Base-by-base conservation (phyloP, 2,888 invertebrate species). In the Prosopocoilus inquinatus region DNA sequence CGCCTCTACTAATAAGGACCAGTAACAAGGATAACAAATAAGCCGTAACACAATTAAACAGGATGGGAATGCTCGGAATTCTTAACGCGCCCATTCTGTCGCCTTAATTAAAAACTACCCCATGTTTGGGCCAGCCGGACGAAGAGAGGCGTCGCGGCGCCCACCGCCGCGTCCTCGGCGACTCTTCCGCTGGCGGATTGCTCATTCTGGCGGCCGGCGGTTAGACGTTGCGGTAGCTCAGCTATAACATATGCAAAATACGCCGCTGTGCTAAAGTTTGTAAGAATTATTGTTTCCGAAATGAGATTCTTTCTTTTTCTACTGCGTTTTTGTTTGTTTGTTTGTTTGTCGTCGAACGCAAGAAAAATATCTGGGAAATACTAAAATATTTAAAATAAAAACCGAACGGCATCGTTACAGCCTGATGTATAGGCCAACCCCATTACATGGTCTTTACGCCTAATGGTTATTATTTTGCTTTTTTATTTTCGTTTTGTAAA, bases 81-180 rank as follows among this genome's bases (percentile, higher is more conserved):
- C 76, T 76, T 76, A 74, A 74, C 74, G 75, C 70, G 71, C 69
- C 69, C 74, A 70, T 75, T 72, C 71, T 73, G 75, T 74, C 73
- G 73, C 75, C 75, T 76, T 76, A 76, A 76, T 76, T 76, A 76
- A 76, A 76, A 76, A 76, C 72, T 73, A 72, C 73, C 72, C 70
- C 68, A 70, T 67, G 70, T 68, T 68, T 63, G 59, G 63, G 60
- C 53, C 60, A 65, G 65, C 58, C 53, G 69, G 55, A 65, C 71
- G 63, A 57, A 51, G 54, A 35, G 58, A 20, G 50, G 32, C 33
- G 48, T 44, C 34, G 11, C 32, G 52, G 16, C 12, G 35, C 35
- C 33, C 13, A 28, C 12, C 20, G n/a, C 11, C 20, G 15, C 33
- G 3, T 9, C 12, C 41, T 36, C 13, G 12, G 9, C 16, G 48